phyloP scores from a whole-genome alignment of 2,113 vertebrate species.

The Gallinago jamesoni region DNA sequence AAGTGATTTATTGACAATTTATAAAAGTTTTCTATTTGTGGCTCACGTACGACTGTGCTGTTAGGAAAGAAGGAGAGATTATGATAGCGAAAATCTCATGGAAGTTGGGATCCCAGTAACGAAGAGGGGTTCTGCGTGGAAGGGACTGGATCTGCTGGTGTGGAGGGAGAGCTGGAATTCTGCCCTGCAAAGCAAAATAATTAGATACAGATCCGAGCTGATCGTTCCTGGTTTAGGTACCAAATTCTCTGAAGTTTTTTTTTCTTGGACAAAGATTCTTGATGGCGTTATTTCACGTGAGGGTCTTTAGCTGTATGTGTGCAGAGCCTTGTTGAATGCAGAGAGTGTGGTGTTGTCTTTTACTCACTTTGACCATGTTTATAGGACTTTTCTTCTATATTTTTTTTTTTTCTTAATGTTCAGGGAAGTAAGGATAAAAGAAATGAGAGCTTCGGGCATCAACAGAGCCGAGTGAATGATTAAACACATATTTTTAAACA shows the following conservation, averaged over 20 bases:
- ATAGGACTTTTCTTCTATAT: background rate
- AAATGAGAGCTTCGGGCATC: background rate
- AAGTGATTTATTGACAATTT: rapidly evolving
- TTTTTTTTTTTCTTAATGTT: background rate
- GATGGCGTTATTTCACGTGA: background rate
- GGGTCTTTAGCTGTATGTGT: background rate
- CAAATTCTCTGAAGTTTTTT: no score
- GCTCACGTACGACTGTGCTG: rapidly evolving
- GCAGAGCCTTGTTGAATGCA: rapidly evolving
- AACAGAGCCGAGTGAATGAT: background rate
- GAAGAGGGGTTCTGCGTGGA: background rate
- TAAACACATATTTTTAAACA: background rate
- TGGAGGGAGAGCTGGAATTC: background rate
- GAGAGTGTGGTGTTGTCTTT: rapidly evolving
- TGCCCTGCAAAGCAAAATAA: background rate
- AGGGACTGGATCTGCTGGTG: background rate
- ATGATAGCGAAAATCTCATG: background rate
- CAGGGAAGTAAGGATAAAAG: background rate
- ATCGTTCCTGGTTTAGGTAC: background rate
- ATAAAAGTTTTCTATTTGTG: background rate
- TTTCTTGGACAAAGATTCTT: background rate
- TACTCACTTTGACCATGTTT: rapidly evolving
- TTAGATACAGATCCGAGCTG: background rate
- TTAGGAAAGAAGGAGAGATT: background rate
- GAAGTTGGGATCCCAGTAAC: background rate